These are phyloP conservation scores for Cotesia vestalis DNA, from an alignment of 1,140 invertebrate genomes.

Conservation along the genomic window DNA sequence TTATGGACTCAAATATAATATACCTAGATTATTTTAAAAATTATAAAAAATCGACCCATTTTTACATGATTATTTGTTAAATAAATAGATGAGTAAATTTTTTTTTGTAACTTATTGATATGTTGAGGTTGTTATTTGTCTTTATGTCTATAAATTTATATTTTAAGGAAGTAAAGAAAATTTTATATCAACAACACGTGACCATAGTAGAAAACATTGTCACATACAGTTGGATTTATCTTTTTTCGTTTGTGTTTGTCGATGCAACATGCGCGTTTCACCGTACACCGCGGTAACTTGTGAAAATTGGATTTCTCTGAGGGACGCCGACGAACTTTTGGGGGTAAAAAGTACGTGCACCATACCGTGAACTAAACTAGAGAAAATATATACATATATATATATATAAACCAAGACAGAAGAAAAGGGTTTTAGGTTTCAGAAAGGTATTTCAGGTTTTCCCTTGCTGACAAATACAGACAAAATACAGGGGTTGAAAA, in stretches of 20 bases:
- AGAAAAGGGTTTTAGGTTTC: slow-evolving; percentile 12
- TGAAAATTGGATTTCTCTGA: slow-evolving; percentile 27
- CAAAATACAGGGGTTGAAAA: slow-evolving; percentile 15
- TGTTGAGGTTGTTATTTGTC: too few relatives aligned
- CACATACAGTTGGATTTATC: slow-evolving; percentile 15
- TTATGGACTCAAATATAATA: too few relatives aligned
- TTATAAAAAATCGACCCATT: too few relatives aligned
- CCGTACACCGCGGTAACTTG: slow-evolving; percentile 18
- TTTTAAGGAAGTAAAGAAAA: background rate
- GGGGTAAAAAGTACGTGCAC: slow-evolving; percentile 21
- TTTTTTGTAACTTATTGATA: too few relatives aligned
- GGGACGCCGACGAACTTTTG: slow-evolving; percentile 29
- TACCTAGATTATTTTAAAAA: too few relatives aligned
- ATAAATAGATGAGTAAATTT: too few relatives aligned
- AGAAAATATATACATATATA: background rate
- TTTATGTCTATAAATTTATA: too few relatives aligned
- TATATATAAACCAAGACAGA: background rate
- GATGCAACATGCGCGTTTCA: slow-evolving; percentile 16
- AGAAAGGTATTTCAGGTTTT: slow-evolving; percentile 17
- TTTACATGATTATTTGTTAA: too few relatives aligned
- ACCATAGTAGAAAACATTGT: slow-evolving; percentile 12
- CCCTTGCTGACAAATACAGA: slow-evolving; percentile 19
- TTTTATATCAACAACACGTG: slow-evolving; percentile 21
- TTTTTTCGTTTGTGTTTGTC: slow-evolving; percentile 19
- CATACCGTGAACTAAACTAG: slow-evolving; percentile 15